Conservation (phyloP, 2,113 vertebrate species). For the Cololabis saira region DNA sequence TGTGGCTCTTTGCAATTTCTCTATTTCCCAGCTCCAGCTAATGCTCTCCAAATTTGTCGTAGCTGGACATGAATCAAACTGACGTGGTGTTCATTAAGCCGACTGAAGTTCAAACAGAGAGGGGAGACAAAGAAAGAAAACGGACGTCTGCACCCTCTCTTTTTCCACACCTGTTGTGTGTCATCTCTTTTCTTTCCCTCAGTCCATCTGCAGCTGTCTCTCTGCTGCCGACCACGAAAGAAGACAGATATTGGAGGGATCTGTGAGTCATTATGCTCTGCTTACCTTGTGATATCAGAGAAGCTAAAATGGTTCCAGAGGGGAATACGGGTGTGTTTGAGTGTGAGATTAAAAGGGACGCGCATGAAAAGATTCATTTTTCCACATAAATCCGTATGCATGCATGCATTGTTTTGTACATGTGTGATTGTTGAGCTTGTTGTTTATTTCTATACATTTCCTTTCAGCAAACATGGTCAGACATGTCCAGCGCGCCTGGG, state of each 20-base stretch:
- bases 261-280: constrained; percentile 60
- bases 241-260: constrained; percentile 42
- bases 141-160: neutral
- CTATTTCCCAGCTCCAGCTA: neutral
- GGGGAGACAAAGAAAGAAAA: constrained; percentile 3
- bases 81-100: constrained; percentile 36
- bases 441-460: constrained; percentile 3
- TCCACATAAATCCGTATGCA: neutral
- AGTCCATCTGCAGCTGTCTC: constrained; percentile 36
- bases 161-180: constrained; percentile 54
- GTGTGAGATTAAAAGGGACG: neutral
- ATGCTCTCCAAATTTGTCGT: constrained; percentile 26
- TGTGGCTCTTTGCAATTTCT: constrained; percentile 14
- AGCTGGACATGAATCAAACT: constrained; percentile 49
- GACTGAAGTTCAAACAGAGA: constrained; percentile 27
- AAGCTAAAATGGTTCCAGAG: constrained; percentile 59
- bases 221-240: constrained; percentile 22
- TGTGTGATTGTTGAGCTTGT: neutral
- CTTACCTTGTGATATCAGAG: constrained; percentile 43
- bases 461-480: neutral
- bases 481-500: neutral
- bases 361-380: too few species aligned
- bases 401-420: neutral
- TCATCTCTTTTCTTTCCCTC: constrained; percentile 37
- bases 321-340: constrained; percentile 31